These are phyloP conservation scores for Achroia grisella DNA, from an alignment of 1,140 invertebrate species.

Conservation along the genomic window DNA sequence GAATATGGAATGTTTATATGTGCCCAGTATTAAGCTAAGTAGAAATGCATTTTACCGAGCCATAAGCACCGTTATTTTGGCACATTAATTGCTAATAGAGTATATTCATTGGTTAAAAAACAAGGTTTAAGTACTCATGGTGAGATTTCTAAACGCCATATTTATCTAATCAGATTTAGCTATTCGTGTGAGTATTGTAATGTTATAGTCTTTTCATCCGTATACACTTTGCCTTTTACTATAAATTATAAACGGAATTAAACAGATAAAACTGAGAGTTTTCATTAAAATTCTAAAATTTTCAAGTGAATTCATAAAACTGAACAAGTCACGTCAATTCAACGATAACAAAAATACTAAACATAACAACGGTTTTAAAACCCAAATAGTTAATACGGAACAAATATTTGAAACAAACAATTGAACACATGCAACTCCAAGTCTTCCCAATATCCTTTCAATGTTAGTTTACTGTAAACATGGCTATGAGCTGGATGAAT, in stretches of 20 bases:
- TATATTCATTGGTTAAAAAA: slow-evolving; percentile 5
- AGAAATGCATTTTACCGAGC: slow-evolving; percentile 9
- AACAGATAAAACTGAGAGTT: background rate
- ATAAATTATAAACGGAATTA: background rate
- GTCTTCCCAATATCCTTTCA: slow-evolving; percentile 2
- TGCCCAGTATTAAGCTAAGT: background rate
- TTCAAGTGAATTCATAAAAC: too few species aligned
- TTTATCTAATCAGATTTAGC: slow-evolving; percentile 1
- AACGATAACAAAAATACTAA: slow-evolving; percentile 27
- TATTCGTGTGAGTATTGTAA: slow-evolving; percentile 24
- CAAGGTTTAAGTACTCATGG: slow-evolving; percentile 1
- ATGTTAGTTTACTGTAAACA: slow-evolving; percentile 14
- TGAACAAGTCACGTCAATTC: background rate
- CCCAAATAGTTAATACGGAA: background rate
- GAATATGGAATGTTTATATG: slow-evolving; percentile 1
- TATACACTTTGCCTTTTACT: slow-evolving; percentile 25
- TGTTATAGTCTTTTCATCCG: slow-evolving; percentile 27
- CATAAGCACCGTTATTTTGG: slow-evolving; percentile 14
- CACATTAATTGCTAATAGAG: slow-evolving; percentile 9
- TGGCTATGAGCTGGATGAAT: slow-evolving; percentile 83
- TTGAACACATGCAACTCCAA: slow-evolving; percentile 2
- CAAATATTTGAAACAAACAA: slow-evolving; percentile 1
- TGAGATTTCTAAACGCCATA: background rate
- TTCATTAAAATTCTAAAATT: too few species aligned
- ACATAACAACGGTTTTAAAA: slow-evolving; percentile 33